phyloP scores from a whole-genome alignment of 2,888 invertebrate genomes.

The Amiota mariae region DNA sequence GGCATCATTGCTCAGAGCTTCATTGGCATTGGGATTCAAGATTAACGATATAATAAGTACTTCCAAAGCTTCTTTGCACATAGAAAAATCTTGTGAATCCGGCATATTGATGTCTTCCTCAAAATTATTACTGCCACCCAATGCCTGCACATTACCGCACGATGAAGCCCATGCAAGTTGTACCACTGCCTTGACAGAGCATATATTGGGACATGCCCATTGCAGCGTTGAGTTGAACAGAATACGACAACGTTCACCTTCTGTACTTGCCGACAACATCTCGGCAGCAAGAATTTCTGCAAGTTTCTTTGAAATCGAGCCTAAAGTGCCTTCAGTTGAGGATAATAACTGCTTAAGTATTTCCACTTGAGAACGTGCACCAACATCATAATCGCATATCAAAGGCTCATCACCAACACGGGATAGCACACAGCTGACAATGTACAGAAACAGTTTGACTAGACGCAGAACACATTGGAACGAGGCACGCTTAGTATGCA shows the following conservation, averaged over 20 bases:
- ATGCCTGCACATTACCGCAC: conserved; percentile 80
- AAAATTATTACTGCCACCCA: conserved; percentile 78
- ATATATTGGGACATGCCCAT: conserved; percentile 83
- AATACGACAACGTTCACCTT: conserved; percentile 75
- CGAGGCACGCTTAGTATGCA: conserved; percentile 84
- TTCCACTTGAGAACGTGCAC: conserved; percentile 75
- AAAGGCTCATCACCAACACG: conserved; percentile 76
- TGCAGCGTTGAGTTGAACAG: conserved; percentile 77
- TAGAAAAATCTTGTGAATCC: conserved; percentile 80
- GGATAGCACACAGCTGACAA: conserved; percentile 87
- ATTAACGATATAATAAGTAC: conserved; percentile 92
- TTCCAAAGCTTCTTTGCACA: conserved; percentile 94
- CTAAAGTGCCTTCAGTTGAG: conserved; percentile 86
- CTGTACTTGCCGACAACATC: conserved; percentile 74
- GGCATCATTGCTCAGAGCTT: conserved; percentile 85
- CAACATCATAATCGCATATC: conserved; percentile 74
- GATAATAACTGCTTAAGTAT: conserved; percentile 88
- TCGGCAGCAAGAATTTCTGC: conserved; percentile 87
- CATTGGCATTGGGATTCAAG: conserved; percentile 89
- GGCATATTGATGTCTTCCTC: conserved; percentile 75
- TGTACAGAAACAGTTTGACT: conserved; percentile 90
- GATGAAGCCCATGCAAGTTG: conserved; percentile 87
- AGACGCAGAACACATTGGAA: conserved; percentile 91
- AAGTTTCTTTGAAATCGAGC: conserved; percentile 87
- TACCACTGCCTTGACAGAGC: conserved; percentile 83